Evolutionary conservation across 92 coral and sea anemone species (phyloP).

Genomic region (Siderastrea radians): DNA sequence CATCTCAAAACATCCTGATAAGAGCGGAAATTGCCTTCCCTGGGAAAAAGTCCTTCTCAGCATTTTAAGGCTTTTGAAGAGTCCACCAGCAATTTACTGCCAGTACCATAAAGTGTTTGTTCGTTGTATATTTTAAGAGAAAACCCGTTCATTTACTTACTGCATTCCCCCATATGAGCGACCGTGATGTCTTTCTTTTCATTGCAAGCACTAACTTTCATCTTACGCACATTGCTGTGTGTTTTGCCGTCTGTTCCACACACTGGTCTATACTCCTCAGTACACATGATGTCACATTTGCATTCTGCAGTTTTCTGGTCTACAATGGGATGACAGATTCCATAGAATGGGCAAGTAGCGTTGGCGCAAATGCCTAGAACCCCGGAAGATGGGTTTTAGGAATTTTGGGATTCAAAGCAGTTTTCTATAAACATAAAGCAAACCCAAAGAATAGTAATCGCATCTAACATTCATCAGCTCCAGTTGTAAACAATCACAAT

Average conservation of each 20-base stretch:
- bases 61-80: too few species aligned
- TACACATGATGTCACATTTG: slow-evolving; percentile 4
- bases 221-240: slow-evolving; percentile 16
- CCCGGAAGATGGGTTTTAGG: background rate
- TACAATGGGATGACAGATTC: background rate
- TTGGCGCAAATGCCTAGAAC: background rate
- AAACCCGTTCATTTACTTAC: slow-evolving; percentile 4
- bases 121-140: background rate
- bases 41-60: too few species aligned
- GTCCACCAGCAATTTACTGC: too few species aligned
- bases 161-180: slow-evolving; percentile 13
- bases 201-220: slow-evolving; percentile 14
- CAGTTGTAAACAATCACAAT: too few species aligned
- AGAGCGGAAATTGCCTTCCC: too few species aligned
- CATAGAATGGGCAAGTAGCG: background rate
- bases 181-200: background rate
- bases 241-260: slow-evolving; percentile 44
- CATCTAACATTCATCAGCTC: too few species aligned
- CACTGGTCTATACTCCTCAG: slow-evolving; percentile 9
- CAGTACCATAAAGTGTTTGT: too few species aligned
- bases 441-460: too few species aligned
- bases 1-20: too few species aligned
- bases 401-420: background rate
- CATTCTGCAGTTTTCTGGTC: slow-evolving; percentile 12
- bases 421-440: too few species aligned